Evolutionary conservation across 2,888 invertebrate species (phyloP).

Genomic region (Empis livida): DNA sequence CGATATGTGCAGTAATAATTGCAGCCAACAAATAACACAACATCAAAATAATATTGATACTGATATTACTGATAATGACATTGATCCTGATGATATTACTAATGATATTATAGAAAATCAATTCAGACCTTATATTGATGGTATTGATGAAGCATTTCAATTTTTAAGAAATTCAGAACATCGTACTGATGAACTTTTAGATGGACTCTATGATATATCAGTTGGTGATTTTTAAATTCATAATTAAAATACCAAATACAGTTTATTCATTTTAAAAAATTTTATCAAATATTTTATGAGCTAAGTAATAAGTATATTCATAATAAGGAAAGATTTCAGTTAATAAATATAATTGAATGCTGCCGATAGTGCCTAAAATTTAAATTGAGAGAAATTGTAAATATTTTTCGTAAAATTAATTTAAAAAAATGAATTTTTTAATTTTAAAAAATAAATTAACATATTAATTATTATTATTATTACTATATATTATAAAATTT

Average conservation of each 20-base stretch:
- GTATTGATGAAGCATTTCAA: conserved; percentile 26
- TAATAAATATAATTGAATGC: too few relatives aligned
- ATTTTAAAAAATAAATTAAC: too few relatives aligned
- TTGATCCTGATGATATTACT: neutral
- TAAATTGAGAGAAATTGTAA: too few relatives aligned
- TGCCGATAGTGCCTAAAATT: too few relatives aligned
- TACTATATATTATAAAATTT: too few relatives aligned
- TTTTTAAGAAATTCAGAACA: conserved; percentile 23
- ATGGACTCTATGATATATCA: conserved; percentile 27
- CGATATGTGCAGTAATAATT: neutral
- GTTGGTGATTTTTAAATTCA: conserved; percentile 24
- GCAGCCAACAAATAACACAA: neutral
- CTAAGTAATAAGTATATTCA: neutral
- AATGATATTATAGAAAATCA: conserved; percentile 10
- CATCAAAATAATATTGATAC: neutral
- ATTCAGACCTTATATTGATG: conserved; percentile 24
- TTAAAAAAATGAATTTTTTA: too few relatives aligned
- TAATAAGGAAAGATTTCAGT: too few relatives aligned
- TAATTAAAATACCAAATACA: too few relatives aligned
- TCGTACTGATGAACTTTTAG: conserved; percentile 25
- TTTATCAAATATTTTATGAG: too few relatives aligned
- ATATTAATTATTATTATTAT: too few relatives aligned
- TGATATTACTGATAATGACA: neutral
- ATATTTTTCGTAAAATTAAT: too few relatives aligned
- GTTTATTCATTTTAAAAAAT: too few relatives aligned